Evolutionary conservation across 37 sponge, comb jelly and placozoan species (phyloP), one percentile per base, ranked within the genome.

Genomic region (Tethya wilhelma): DNA sequence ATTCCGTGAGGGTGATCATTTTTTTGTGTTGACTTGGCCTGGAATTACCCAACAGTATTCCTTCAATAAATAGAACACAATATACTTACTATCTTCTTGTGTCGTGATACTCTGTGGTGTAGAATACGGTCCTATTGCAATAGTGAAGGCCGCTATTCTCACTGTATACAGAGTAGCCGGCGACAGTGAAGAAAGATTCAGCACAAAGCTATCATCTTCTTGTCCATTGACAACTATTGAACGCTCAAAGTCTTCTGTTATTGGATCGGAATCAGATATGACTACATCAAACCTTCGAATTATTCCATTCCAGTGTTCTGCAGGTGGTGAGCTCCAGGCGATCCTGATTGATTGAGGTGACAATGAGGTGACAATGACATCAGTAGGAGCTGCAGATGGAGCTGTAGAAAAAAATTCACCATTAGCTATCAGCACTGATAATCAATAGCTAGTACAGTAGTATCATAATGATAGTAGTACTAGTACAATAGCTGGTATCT

Each of bases 261-360:
- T 19, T 37, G 34, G 14, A 0, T 49, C 33, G 1, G 8, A 22
- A 0, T 58, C 71, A 1, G 69, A 58, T 4, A 80, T 1, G 53
- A 41, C 25, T 43, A 80, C 30, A 2, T 1, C 59, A 60, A 70
- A 80, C 28, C 71, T 38, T 1, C 56, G 67, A 44, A 80, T 80
- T 2, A 70, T 38, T 30, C 81, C 81, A 69, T 80, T 80, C 19
- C 23, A 7, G 23, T 56, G 8, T 23, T 17, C 59, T 19, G 60
- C 26, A 37, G 34, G 40, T 2, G 71, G 71, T 59, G 70, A 43
- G 26, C 38, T 44, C 81, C 81, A 80, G 2, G 40, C 0, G 7
- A 80, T 14, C 7, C 25, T 25, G 59, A 70, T 30, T 2, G n/a
- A n/a, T n/a, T 22, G 28, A 19, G 60, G 56, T 1, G 80, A 59